Evolutionary conservation across 2,888 invertebrate genomes (phyloP).

Genomic region (Drosophila differens): DNA sequence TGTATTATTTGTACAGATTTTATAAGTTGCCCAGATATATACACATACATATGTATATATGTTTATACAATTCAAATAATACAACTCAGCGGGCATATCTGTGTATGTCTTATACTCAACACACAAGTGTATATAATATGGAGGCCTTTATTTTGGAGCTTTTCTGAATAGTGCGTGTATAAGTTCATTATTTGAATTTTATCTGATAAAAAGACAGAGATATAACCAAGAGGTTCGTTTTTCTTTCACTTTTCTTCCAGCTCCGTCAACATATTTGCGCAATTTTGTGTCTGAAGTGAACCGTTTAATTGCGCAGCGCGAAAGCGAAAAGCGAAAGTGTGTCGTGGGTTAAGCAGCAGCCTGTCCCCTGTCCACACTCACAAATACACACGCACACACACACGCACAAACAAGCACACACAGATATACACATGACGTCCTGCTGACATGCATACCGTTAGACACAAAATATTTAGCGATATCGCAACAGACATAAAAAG

Average conservation of each 20-base stretch:
- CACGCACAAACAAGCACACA: accelerated
- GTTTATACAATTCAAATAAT: slow-evolving; percentile 24
- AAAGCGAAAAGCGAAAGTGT: slow-evolving; percentile 41
- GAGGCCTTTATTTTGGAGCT: not conserved
- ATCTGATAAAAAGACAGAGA: slow-evolving; percentile 26
- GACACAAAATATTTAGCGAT: slow-evolving; percentile 8
- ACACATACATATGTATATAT: not conserved
- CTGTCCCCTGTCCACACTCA: slow-evolving; percentile 49
- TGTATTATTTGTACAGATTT: slow-evolving; percentile 69
- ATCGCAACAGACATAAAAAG: slow-evolving; percentile 25
- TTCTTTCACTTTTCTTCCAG: slow-evolving; percentile 13
- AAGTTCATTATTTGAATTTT: slow-evolving; percentile 24
- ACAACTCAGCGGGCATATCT: slow-evolving; percentile 40
- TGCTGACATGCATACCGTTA: slow-evolving; percentile 31
- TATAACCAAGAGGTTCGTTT: slow-evolving; percentile 31
- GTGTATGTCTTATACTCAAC: not conserved
- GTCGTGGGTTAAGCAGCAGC: slow-evolving; percentile 47
- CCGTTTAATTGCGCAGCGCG: slow-evolving; percentile 63
- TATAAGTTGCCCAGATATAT: slow-evolving; percentile 20
- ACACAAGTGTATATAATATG: not conserved
- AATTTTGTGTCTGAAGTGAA: slow-evolving; percentile 33
- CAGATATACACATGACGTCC: slow-evolving; percentile 28
- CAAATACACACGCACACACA: not conserved
- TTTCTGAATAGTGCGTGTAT: slow-evolving; percentile 43
- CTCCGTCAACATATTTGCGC: slow-evolving; percentile 49